Conservation (phyloP, 2,888 invertebrate species). For the Athalia cordata region DNA sequence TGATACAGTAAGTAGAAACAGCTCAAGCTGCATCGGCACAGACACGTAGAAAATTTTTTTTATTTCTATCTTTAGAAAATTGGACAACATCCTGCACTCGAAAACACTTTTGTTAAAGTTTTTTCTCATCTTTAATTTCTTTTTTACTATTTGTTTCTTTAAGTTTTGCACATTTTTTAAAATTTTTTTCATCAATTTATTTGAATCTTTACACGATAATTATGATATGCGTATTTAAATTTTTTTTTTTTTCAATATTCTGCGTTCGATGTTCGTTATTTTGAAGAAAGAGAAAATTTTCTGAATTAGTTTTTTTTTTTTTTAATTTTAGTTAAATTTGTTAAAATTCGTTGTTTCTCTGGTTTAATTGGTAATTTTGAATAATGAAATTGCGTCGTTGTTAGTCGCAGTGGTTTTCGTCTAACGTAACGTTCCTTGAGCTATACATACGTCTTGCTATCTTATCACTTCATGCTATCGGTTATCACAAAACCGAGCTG, state of each 20-base stretch:
- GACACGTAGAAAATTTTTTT: background rate
- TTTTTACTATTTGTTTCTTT: background rate
- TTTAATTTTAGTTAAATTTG: too few species aligned
- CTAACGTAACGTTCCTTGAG: too few species aligned
- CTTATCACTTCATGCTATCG: constrained; percentile 28
- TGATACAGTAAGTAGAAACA: background rate
- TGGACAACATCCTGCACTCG: too few species aligned
- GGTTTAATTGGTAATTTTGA: too few species aligned
- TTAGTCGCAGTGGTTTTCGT: too few species aligned
- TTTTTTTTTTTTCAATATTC: background rate
- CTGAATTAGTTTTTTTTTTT: too few species aligned
- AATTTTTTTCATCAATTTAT: background rate
- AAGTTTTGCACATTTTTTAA: background rate
- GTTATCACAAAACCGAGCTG: constrained; percentile 13
- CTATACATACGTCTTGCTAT: background rate
- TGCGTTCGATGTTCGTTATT: background rate
- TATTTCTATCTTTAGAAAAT: too few species aligned
- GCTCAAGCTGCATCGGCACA: background rate
- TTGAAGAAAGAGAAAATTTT: too few species aligned
- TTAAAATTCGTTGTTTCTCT: too few species aligned
- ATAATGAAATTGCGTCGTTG: too few species aligned
- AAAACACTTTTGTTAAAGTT: background rate
- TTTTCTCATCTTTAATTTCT: background rate
- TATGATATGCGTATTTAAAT: background rate
- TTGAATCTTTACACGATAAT: background rate